A percentile compares a stretch with the other conserved stretches of the same genome.
phyloP scores from a whole-genome alignment of 1,140 invertebrate species.

The Harpegnathos saltator region DNA sequence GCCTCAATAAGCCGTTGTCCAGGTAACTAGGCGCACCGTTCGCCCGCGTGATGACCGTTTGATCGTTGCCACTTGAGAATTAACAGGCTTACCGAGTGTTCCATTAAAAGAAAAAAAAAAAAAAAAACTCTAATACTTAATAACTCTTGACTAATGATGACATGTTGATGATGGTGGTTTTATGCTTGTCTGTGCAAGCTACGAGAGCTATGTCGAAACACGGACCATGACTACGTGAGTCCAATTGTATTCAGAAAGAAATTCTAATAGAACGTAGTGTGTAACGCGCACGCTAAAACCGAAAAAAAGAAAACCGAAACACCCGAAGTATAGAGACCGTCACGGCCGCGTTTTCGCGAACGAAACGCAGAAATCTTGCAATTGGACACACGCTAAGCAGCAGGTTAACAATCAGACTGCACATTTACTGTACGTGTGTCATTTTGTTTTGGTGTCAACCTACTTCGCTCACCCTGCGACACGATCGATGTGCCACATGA shows the following conservation, averaged over 20 bases:
- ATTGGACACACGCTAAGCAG: constrained; percentile 43
- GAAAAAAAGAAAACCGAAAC: neutral
- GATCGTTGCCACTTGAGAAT: neutral
- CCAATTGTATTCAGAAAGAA: constrained; percentile 69
- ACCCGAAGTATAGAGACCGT: constrained; percentile 39
- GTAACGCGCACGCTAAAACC: constrained; percentile 15
- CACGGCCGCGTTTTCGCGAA: neutral
- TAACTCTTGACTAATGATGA: neutral
- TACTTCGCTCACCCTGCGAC: constrained; percentile 25
- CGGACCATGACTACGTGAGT: constrained; percentile 85
- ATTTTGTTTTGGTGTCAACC: constrained; percentile 15
- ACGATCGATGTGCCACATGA: constrained; percentile 16
- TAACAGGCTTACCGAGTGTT: constrained; percentile 4
- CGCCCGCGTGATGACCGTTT: neutral
- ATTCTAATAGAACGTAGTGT: constrained; percentile 71
- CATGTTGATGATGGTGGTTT: constrained; percentile 50
- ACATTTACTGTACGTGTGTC: constrained; percentile 34
- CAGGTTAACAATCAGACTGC: constrained; percentile 46
- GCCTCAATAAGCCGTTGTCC: constrained; percentile 81
- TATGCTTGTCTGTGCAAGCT: constrained; percentile 83
- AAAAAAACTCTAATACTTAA: neutral
- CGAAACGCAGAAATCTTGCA: constrained; percentile 40
- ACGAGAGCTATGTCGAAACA: constrained; percentile 84
- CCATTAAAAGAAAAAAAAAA: constrained; percentile 4
- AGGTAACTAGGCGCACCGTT: constrained; percentile 73